Evolutionary conservation across 2,888 invertebrate genomes (phyloP).

Genomic region (Watsonalla binaria): DNA sequence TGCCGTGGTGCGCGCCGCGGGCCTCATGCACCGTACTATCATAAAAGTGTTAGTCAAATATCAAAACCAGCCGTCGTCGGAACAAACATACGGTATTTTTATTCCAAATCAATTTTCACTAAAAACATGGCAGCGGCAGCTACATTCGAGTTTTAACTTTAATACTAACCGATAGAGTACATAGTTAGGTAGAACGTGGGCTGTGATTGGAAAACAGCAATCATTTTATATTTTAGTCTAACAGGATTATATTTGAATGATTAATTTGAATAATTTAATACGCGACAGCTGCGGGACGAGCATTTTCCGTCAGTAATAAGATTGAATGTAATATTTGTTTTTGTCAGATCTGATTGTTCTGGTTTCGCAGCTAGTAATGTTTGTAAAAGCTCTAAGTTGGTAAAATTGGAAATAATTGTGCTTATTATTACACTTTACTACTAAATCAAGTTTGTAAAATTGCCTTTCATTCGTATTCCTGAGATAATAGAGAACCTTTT

Average conservation of each 20-base stretch:
- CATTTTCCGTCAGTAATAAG: not conserved
- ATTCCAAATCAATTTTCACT: conserved; percentile 2
- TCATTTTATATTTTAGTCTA: not conserved
- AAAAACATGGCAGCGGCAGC: not conserved
- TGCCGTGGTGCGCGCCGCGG: not conserved
- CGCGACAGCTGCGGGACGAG: not conserved
- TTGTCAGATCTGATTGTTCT: too few species aligned
- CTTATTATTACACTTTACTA: too few species aligned
- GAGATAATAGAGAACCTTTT: too few species aligned
- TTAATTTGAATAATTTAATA: not conserved
- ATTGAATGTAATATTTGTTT: too few species aligned
- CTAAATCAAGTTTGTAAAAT: too few species aligned
- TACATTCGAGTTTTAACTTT: not conserved
- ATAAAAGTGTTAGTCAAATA: conserved; percentile 4
- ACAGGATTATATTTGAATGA: not conserved
- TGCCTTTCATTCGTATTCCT: too few species aligned
- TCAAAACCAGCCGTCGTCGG: conserved; percentile 1
- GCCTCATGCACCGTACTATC: not conserved
- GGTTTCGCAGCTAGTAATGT: too few species aligned
- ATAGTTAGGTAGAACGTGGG: conserved; percentile 18
- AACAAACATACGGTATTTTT: conserved; percentile 1
- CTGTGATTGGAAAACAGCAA: not conserved
- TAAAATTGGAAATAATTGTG: too few species aligned
- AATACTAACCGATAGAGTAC: not conserved
- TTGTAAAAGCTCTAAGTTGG: too few species aligned